A percentile compares a stretch with the other conserved stretches of the same genome.
phyloP scores from a whole-genome alignment of 2,113 vertebrate species.

The Trogon melanurus region DNA sequence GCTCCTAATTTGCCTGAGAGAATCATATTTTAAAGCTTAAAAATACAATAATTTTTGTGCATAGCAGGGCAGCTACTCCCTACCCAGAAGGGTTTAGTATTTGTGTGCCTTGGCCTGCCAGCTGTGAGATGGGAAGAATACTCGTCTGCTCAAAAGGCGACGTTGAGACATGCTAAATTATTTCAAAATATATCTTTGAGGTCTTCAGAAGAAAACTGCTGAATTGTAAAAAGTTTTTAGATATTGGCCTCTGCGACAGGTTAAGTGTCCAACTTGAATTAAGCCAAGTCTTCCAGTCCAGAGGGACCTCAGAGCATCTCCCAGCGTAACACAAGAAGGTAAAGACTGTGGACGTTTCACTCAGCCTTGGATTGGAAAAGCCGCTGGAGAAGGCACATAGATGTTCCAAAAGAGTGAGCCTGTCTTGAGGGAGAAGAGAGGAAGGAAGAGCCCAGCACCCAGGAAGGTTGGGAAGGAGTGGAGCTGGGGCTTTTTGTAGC shows the following conservation, averaged over 20 bases:
- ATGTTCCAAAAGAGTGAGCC: background rate
- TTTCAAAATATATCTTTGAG: constrained; percentile 51
- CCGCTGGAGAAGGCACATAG: background rate
- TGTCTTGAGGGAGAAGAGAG: background rate
- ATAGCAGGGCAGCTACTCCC: constrained; percentile 61
- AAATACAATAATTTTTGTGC: constrained; percentile 70
- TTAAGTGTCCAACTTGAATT: background rate
- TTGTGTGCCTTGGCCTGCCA: constrained; percentile 60
- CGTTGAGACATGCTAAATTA: constrained; percentile 23
- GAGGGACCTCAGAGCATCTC: background rate
- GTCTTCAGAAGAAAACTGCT: constrained; percentile 34
- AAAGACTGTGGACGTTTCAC: background rate
- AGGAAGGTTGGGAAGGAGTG: background rate
- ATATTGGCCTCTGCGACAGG: background rate
- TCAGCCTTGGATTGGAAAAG: background rate
- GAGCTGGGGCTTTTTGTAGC: background rate
- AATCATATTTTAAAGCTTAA: constrained; percentile 65
- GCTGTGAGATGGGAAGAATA: constrained; percentile 42
- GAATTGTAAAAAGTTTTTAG: background rate
- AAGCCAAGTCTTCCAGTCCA: background rate
- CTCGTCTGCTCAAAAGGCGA: constrained; percentile 29
- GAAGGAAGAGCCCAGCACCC: background rate
- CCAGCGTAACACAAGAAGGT: background rate
- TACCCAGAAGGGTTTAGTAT: constrained; percentile 67
- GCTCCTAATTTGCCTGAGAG: constrained; percentile 63